Evolutionary conservation across 2,888 invertebrate genomes (phyloP), one percentile per base, ranked within the genome.

Genomic region (Cerastis rubricosa): DNA sequence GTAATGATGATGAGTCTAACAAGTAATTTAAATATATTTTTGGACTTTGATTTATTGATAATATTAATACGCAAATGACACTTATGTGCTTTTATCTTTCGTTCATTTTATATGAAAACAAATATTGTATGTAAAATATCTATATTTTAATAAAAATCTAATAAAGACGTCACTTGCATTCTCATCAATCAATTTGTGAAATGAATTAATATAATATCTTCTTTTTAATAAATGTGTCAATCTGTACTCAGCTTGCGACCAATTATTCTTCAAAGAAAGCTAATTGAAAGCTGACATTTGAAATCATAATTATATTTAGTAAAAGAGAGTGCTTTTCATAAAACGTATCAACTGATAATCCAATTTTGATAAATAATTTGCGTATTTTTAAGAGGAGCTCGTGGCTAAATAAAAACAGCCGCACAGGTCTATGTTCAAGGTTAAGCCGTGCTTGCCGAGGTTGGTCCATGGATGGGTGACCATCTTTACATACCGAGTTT

Each of bases 221-320:
- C 29, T 51, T 78, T 81, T 69, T 78, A 78, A 69, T 81, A 59
- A 81, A 78, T 43, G 47, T 83, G 59, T 69, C 78, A 78, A 72
- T 83, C 64, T 77, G 57, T 14, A n/a, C 61, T 43, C 68, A 35
- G 47, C 65, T 54, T 40, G 51, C 25, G 70, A 43, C 45, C 61
- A 75, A 81, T 80, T 47, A 81, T 45, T 51, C 47, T 71, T 77
- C 49, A 71, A 77, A 83, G 78, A 47, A 5, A 54, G n/a, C 22
- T 59, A 35, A 45, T 54, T 35, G 35, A 35, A 35, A 19, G 35
- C 5, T 35, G 29, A 47, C 59, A 47, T 81, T 40, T 47, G 29
- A 49, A 61, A 40, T 66, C n/a, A 80, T 79, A 71, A 77, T 77
- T 80, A 35, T 45, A 51, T 76, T 61, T 79, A 2, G 43, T 45